Conservation (phyloP, 2,888 invertebrate species). For the Cantharis rustica region DNA sequence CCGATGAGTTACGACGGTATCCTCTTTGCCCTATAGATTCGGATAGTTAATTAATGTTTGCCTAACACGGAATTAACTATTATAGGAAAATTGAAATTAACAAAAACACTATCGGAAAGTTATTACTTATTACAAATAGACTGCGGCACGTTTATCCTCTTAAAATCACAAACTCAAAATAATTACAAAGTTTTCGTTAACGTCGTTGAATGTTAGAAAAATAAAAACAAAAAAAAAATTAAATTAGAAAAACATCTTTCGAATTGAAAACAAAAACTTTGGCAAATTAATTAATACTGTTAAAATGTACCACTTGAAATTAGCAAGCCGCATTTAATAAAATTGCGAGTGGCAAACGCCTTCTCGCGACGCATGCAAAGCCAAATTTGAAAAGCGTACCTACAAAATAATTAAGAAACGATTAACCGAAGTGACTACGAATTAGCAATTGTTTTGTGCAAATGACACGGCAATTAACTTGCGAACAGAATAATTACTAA, state of each 20-base stretch:
- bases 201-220: background rate
- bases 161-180: background rate
- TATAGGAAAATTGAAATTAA: no score
- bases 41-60: no score
- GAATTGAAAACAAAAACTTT: background rate
- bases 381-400: conserved; percentile 6
- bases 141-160: background rate
- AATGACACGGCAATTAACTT: conserved; percentile 23
- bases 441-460: conserved; percentile 23
- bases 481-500: conserved; percentile 20
- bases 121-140: no score
- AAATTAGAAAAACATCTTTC: background rate
- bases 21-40: no score
- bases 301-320: background rate
- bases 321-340: background rate
- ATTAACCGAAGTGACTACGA: conserved; percentile 18
- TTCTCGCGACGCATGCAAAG: background rate
- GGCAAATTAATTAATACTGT: background rate
- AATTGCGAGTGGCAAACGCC: background rate
- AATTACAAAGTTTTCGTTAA: background rate
- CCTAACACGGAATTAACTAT: no score
- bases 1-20: no score
- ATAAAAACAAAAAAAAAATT: no score
- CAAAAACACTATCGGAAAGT: no score
- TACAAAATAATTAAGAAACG: conserved; percentile 16